Conservation (phyloP, 2,888 invertebrate species). For the Dysmachus trigonus region DNA sequence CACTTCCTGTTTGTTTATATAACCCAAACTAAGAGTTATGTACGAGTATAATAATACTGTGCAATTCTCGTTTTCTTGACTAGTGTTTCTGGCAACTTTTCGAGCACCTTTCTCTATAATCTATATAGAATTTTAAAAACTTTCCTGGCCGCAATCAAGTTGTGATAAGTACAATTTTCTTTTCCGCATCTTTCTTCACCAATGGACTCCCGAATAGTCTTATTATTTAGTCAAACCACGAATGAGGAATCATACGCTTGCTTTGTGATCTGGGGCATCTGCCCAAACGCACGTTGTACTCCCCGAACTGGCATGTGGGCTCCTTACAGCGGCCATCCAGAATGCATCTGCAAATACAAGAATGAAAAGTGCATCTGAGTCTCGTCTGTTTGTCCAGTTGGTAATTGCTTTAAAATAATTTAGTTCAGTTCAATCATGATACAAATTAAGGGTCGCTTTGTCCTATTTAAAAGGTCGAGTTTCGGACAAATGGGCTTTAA, state of each 20-base stretch:
- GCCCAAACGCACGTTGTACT: constrained; percentile 57
- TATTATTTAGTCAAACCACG: constrained; percentile 8
- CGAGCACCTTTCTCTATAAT: constrained; percentile 12
- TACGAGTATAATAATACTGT: constrained; percentile 21
- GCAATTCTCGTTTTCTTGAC: constrained; percentile 12
- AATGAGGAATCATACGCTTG: neutral
- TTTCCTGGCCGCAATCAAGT: neutral
- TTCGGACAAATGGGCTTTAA: neutral
- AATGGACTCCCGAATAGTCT: neutral
- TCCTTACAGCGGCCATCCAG: constrained; percentile 56
- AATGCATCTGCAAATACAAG: constrained; percentile 56
- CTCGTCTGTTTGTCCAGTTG: neutral
- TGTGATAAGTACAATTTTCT: neutral
- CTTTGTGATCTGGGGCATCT: constrained; percentile 57
- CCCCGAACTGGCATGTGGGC: constrained; percentile 60
- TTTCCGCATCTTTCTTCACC: neutral
- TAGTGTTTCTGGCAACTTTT: constrained; percentile 14
- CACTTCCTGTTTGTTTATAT: neutral
- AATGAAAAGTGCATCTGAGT: neutral
- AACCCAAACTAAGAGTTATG: neutral
- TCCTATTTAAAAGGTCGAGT: neutral
- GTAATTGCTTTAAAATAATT: neutral
- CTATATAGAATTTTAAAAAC: neutral
- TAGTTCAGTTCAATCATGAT: neutral
- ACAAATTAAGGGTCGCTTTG: neutral